A percentile compares a stretch with the other conserved stretches of the same genome.
Conservation (phyloP, 1,140 invertebrate species). For the Achatina immaculata region DNA sequence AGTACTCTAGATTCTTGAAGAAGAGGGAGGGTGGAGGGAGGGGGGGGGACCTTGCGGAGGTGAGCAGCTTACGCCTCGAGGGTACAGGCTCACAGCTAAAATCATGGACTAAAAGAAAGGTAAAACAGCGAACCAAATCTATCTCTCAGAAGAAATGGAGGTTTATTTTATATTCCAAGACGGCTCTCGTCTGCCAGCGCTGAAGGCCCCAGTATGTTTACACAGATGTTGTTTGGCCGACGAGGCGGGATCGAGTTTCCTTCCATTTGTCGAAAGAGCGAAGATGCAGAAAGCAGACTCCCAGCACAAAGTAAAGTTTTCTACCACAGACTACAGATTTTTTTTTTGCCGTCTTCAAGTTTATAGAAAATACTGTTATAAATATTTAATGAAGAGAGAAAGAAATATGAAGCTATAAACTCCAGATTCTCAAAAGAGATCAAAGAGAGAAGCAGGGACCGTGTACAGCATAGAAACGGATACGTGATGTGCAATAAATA, state of each 20-base stretch:
- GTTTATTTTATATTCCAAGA: slow-evolving; percentile 29
- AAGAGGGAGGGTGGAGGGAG: background rate
- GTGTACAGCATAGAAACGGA: too few species aligned
- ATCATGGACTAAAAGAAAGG: background rate
- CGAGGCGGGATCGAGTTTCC: slow-evolving; percentile 26
- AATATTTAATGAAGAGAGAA: too few species aligned
- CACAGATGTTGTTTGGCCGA: slow-evolving; percentile 25
- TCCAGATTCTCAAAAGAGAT: too few species aligned
- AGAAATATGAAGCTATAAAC: too few species aligned
- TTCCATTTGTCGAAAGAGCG: slow-evolving; percentile 25
- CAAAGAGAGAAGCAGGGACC: too few species aligned
- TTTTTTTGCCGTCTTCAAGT: background rate
- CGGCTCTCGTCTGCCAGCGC: slow-evolving; percentile 11
- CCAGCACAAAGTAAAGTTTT: too few species aligned
- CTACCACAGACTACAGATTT: background rate
- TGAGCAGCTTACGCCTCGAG: background rate
- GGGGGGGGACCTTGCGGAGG: background rate
- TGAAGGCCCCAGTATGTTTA: slow-evolving; percentile 7
- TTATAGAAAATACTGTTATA: too few species aligned
- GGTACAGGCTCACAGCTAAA: background rate
- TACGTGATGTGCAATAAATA: too few species aligned
- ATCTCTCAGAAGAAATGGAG: background rate
- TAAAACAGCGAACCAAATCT: slow-evolving; percentile 10
- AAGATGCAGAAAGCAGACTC: slow-evolving; percentile 23
- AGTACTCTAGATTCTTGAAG: background rate